Conservation (phyloP, 2,113 vertebrate species). For the Stictonetta naevosa region DNA sequence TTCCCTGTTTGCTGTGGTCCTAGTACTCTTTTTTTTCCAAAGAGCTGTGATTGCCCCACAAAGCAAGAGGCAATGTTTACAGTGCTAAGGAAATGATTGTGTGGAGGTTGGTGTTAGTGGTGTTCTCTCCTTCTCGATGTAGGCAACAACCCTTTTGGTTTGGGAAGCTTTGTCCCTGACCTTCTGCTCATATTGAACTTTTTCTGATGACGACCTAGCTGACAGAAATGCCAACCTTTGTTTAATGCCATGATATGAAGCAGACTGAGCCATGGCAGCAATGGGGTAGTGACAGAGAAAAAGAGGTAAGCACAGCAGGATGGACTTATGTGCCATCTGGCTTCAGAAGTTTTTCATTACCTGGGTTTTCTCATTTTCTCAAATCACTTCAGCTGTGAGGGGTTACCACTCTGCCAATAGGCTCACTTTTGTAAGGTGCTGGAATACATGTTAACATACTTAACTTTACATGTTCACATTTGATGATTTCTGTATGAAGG, state of each 20-base stretch:
- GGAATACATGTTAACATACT: background rate
- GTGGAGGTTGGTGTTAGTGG: background rate
- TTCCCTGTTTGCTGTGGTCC: background rate
- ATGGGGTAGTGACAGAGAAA: conserved; percentile 10
- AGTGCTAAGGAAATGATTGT: background rate
- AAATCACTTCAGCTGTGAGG: background rate
- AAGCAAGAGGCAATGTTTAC: rapidly evolving
- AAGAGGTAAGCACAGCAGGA: conserved; percentile 17
- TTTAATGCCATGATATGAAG: background rate
- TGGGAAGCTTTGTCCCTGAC: background rate
- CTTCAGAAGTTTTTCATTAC: background rate
- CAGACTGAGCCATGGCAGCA: background rate
- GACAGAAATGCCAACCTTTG: background rate
- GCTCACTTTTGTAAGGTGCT: background rate
- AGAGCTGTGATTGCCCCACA: background rate
- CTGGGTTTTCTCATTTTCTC: background rate
- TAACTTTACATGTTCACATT: rapidly evolving
- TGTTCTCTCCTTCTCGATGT: background rate
- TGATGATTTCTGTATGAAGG: background rate
- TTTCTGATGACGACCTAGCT: background rate
- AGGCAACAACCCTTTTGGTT: background rate
- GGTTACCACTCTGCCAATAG: background rate
- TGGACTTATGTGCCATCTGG: background rate
- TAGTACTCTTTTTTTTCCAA: background rate
- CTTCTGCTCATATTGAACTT: background rate